A percentile compares a stretch with the other conserved stretches of the same genome.
Conservation (phyloP, 2,888 invertebrate species). For the Harmothoe impar region DNA sequence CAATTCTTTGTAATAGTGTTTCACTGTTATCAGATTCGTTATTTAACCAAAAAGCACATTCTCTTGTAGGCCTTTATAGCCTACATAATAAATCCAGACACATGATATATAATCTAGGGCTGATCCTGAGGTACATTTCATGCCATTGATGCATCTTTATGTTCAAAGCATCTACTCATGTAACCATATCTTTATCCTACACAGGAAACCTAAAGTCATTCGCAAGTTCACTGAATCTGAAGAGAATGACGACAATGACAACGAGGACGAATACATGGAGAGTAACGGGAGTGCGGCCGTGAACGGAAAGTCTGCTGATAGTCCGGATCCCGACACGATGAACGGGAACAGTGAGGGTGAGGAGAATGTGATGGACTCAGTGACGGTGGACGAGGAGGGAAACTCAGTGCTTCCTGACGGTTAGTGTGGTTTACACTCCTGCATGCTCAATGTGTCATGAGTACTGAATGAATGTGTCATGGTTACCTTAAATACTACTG, state of each 20-base stretch:
- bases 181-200: too few species aligned
- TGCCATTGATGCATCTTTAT: too few species aligned
- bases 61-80: too few species aligned
- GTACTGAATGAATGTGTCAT: background rate
- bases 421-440: slow-evolving; percentile 3
- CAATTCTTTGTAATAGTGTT: too few species aligned
- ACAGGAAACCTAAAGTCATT: slow-evolving; percentile 37
- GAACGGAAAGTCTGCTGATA: slow-evolving; percentile 22
- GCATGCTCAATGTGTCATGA: background rate
- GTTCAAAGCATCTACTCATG: too few species aligned
- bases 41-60: too few species aligned
- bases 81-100: too few species aligned
- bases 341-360: background rate
- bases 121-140: too few species aligned
- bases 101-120: too few species aligned
- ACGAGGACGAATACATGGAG: slow-evolving; percentile 29
- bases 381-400: slow-evolving; percentile 65
- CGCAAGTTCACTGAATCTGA: slow-evolving; percentile 35
- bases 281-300: background rate
- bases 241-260: background rate
- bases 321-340: background rate
- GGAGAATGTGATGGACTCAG: background rate
- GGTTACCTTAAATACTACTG: background rate
- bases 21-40: too few species aligned
- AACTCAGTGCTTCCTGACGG: slow-evolving; percentile 63